These are phyloP conservation scores for Babyrousa celebensis DNA, from an alignment of 2,797 vertebrate species.

Conservation along the genomic window DNA sequence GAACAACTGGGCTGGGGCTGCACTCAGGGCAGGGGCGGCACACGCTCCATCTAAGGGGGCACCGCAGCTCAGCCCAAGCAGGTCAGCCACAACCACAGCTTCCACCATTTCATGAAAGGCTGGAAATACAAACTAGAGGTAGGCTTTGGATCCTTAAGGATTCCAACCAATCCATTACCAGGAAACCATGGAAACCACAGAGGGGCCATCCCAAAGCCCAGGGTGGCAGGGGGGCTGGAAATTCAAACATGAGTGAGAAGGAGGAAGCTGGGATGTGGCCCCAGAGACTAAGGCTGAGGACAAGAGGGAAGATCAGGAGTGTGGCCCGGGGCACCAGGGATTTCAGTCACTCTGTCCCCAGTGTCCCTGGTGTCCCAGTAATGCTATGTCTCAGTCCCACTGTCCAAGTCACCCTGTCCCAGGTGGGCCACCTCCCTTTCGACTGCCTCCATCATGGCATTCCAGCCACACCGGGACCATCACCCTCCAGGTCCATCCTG, in stretches of 20 bases:
- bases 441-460: accelerated
- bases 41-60: accelerated
- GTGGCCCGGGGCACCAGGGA: neutral
- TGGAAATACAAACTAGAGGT: neutral
- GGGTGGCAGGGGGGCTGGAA: neutral
- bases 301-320: neutral
- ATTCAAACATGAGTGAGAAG: neutral
- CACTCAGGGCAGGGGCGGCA: too few species aligned
- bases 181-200: neutral
- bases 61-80: neutral
- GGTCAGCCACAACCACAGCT: neutral
- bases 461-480: accelerated
- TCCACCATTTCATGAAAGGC: neutral
- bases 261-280: neutral
- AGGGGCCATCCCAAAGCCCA: too few species aligned
- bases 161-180: neutral
- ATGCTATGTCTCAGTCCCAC: neutral
- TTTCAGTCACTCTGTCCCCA: neutral
- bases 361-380: neutral
- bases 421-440: neutral
- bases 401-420: neutral
- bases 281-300: neutral
- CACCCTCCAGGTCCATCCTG: neutral
- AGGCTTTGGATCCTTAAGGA: neutral
- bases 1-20: accelerated